Evolutionary conservation across 2,797 vertebrate genomes (phyloP).

Genomic region (Babyrousa celebensis): DNA sequence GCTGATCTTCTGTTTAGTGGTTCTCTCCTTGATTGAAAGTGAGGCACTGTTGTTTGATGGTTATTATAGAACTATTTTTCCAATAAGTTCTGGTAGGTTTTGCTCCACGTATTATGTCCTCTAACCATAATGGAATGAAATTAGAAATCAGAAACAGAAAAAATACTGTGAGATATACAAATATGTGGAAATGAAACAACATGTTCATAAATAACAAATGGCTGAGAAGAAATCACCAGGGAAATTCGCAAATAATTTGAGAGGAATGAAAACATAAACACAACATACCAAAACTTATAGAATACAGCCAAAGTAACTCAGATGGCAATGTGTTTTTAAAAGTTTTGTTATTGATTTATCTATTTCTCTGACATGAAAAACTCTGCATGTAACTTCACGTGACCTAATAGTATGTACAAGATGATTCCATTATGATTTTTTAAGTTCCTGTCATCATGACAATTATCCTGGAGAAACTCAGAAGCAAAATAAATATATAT

Average conservation of each 20-base stretch:
- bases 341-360: not conserved
- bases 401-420: not conserved
- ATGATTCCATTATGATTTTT: not conserved
- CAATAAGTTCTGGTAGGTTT: not conserved
- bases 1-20: not conserved
- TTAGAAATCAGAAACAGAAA: conserved; percentile 10
- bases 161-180: not conserved
- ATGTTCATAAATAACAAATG: not conserved
- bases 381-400: not conserved
- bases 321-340: not conserved
- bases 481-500: not conserved
- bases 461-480: not conserved
- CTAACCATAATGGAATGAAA: not conserved
- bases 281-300: not conserved
- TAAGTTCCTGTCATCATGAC: not conserved
- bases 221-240: not conserved
- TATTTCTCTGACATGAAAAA: not conserved
- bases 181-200: conserved; percentile 3
- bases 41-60: not conserved
- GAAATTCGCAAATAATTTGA: conserved; percentile 8
- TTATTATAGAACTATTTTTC: not conserved
- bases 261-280: not conserved
- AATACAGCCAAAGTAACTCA: not conserved
- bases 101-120: not conserved
- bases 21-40: not conserved